phyloP scores from a whole-genome alignment of 1,140 invertebrate species.

The Bombus cullumanus region DNA sequence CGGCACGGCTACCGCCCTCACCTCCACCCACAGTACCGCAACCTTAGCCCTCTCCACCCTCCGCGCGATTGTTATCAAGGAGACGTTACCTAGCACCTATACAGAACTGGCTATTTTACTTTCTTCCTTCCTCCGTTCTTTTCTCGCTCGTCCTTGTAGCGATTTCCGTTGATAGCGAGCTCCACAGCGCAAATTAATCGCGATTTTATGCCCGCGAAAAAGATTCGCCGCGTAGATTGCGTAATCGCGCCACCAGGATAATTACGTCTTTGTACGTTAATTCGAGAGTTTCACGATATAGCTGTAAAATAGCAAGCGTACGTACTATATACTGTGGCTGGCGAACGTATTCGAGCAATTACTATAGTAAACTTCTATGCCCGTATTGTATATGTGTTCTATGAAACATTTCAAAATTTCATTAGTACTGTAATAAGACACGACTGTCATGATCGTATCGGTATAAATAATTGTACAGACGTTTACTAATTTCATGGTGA shows the following conservation, averaged over 20 bases:
- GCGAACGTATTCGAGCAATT: too few relatives aligned
- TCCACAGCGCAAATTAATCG: conserved; percentile 28
- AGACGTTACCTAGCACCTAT: conserved; percentile 67
- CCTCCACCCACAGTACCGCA: conserved; percentile 50
- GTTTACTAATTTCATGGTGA: background rate
- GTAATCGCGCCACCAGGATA: conserved; percentile 19
- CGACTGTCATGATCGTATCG: too few relatives aligned
- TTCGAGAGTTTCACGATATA: background rate
- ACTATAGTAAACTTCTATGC: too few relatives aligned
- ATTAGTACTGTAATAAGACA: too few relatives aligned
- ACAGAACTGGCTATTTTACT: conserved; percentile 61
- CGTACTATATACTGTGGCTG: too few relatives aligned
- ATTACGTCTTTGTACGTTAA: conserved; percentile 5
- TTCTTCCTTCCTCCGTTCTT: conserved; percentile 21
- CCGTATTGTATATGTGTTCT: background rate
- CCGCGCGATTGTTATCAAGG: conserved; percentile 73
- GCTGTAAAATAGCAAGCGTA: background rate
- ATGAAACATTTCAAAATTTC: background rate
- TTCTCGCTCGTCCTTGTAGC: background rate
- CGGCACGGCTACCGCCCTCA: conserved; percentile 40
- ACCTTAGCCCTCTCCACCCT: conserved; percentile 43
- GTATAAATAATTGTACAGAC: too few relatives aligned
- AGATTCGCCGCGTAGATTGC: conserved; percentile 3
- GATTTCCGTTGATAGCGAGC: conserved; percentile 29
- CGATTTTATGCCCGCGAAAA: conserved; percentile 14